These are phyloP conservation scores for Propithecus perrieri DNA, from an alignment of 2,797 vertebrate genomes.

Conservation along the genomic window DNA sequence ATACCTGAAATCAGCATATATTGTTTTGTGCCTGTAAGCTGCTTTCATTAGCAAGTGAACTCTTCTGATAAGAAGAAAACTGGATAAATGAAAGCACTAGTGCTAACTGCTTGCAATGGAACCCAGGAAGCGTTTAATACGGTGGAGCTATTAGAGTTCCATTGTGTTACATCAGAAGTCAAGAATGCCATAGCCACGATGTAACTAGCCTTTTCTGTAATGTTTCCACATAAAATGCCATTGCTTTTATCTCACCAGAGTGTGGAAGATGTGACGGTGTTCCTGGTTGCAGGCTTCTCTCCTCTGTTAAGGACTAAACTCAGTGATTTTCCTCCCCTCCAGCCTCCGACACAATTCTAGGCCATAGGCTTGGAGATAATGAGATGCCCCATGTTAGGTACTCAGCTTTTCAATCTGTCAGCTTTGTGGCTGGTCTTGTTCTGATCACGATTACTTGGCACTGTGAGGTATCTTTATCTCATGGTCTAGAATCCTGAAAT, in stretches of 20 bases:
- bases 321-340: too few relatives aligned
- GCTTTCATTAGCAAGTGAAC: background rate
- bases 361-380: background rate
- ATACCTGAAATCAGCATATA: background rate
- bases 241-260: background rate
- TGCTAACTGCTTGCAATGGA: background rate
- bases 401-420: background rate
- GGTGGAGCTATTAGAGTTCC: background rate
- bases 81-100: background rate
- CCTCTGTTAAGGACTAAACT: background rate
- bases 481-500: background rate
- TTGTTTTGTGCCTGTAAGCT: background rate
- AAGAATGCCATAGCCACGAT: background rate
- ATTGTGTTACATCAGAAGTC: background rate
- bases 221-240: background rate
- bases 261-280: fast-evolving
- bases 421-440: background rate
- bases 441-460: background rate
- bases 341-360: background rate
- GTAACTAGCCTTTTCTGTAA: background rate
- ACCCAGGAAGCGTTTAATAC: background rate
- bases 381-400: background rate
- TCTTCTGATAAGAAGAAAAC: background rate
- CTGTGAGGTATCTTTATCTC: background rate
- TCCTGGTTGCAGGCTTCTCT: background rate